Conservation (phyloP, 23 tunicate species). For the Clavelina lepadiformis region DNA sequence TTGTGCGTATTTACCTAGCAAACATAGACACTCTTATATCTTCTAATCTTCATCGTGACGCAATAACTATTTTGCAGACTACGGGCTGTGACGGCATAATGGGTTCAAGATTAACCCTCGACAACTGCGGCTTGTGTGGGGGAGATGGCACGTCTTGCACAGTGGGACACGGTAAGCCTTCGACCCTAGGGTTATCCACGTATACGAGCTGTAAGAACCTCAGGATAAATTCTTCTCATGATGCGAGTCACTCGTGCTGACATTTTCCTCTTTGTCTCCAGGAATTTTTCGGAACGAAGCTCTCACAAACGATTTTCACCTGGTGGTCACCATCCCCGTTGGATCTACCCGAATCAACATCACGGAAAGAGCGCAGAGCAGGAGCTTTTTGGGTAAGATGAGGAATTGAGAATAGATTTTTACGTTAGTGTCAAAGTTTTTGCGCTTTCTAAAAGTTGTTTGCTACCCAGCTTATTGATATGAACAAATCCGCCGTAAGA, state of each 20-base stretch:
- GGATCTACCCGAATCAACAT: conserved; percentile 62
- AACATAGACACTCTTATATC: no score
- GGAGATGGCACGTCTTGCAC: conserved; percentile 54
- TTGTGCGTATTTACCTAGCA: no score
- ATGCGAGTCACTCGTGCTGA: no score
- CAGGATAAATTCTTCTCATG: no score
- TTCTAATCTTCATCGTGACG: no score
- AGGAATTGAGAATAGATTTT: no score
- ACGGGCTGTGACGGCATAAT: conserved; percentile 64
- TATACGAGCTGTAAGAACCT: no score
- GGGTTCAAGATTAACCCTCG: conserved; percentile 45
- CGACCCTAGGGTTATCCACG: no score
- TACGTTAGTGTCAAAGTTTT: no score
- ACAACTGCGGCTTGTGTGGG: conserved; percentile 81
- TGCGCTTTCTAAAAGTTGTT: no score
- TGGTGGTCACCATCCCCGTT: conserved; percentile 48
- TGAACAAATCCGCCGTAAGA: no score
- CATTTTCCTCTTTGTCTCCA: neutral
- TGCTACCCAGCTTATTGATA: no score
- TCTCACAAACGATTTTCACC: conserved; percentile 27
- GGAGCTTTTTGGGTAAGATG: conserved; percentile 38
- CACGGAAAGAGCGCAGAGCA: conserved; percentile 18
- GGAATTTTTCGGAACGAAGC: conserved; percentile 27
- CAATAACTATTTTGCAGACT: conserved; percentile 18
- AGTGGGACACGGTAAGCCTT: conserved; percentile 46